Conservation (phyloP, 37 sponge, comb jelly and placozoan species). For the Eunapius fragilis region DNA sequence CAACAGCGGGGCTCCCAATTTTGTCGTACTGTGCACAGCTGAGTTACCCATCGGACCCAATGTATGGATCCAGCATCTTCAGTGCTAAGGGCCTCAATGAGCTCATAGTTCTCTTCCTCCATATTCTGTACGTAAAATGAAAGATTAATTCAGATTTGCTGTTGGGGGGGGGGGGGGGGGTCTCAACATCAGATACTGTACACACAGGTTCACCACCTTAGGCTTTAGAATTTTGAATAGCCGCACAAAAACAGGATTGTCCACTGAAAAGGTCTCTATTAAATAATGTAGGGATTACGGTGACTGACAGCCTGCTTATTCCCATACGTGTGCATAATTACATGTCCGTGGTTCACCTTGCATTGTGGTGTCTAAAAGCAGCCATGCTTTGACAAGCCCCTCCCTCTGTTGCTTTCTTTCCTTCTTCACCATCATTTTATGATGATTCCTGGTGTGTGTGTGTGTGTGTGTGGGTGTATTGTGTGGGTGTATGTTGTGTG, state of each 20-base stretch:
- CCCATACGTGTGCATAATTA: too few species aligned
- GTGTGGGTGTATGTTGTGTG: too few species aligned
- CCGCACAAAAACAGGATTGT: conserved; percentile 30
- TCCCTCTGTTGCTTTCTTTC: conserved; percentile 62
- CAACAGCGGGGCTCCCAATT: background rate
- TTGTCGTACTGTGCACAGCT: conserved; percentile 21
- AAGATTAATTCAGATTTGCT: too few species aligned
- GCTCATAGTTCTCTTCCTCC: conserved; percentile 54
- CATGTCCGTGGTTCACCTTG: conserved; percentile 60
- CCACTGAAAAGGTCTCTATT: conserved; percentile 54
- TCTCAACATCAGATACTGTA: too few species aligned
- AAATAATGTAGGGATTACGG: too few species aligned
- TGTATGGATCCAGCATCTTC: conserved; percentile 33
- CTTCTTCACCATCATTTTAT: conserved; percentile 72
- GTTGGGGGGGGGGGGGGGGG: too few species aligned
- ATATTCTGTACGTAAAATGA: conserved; percentile 23
- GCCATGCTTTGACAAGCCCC: conserved; percentile 84
- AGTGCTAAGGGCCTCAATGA: conserved; percentile 25
- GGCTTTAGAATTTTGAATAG: conserved; percentile 75
- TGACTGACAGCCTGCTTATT: too few species aligned
- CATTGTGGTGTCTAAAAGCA: conserved; percentile 48
- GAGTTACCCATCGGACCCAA: conserved; percentile 48
- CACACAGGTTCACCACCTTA: conserved; percentile 48
- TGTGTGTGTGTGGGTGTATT: too few species aligned
- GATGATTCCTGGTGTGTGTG: conserved; percentile 30